Conservation (phyloP, 2,113 vertebrate genomes). For the Saiga tatarica region DNA sequence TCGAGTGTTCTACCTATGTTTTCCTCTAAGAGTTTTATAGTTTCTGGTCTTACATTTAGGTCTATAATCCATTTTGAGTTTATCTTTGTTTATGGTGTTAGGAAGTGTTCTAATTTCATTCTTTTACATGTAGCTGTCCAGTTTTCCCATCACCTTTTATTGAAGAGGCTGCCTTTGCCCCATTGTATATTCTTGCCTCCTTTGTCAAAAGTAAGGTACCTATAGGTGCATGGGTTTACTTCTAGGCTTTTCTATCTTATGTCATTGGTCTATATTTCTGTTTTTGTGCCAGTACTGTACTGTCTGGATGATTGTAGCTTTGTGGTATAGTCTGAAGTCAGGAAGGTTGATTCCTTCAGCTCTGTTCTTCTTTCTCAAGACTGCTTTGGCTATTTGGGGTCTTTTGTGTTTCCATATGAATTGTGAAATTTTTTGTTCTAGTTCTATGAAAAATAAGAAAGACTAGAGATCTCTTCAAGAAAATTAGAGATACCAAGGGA, state of each 20-base stretch:
- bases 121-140: background rate
- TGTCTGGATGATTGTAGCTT: background rate
- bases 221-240: background rate
- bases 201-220: background rate
- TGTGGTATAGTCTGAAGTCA: background rate
- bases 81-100: background rate
- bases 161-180: background rate
- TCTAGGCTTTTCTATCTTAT: background rate
- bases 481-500: no score
- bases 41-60: background rate
- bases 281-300: background rate
- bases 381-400: background rate
- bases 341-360: background rate
- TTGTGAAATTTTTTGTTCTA: background rate
- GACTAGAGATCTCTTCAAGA: no score
- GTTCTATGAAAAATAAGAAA: background rate
- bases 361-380: background rate
- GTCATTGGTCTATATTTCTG: background rate
- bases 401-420: background rate
- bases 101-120: background rate
- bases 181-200: background rate
- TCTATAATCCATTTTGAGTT: background rate
- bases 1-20: background rate
- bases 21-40: background rate
- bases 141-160: background rate